phyloP scores from a whole-genome alignment of 2,113 vertebrate genomes.

The Thamnophis sirtalis region DNA sequence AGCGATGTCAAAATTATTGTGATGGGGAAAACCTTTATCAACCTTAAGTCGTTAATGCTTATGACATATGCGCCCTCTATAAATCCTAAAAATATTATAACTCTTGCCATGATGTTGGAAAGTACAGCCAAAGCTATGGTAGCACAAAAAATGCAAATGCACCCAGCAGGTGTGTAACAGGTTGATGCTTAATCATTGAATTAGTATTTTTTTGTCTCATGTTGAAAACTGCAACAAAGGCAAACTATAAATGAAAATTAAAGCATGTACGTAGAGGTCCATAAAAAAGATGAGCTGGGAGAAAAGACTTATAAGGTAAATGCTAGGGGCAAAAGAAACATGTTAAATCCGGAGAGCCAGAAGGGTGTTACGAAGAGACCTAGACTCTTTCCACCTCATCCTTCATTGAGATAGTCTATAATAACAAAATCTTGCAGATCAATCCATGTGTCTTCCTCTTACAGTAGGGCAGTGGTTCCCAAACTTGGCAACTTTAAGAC shows the following conservation, averaged over 20 bases:
- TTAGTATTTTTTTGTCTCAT: background rate
- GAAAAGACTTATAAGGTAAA: background rate
- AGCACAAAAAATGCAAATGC: slow-evolving; percentile 76
- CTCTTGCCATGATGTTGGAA: slow-evolving; percentile 74
- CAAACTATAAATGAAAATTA: background rate
- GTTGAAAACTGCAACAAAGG: background rate
- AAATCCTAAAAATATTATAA: slow-evolving; percentile 72
- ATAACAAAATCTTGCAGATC: background rate
- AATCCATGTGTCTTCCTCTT: background rate
- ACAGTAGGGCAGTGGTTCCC: too few relatives aligned
- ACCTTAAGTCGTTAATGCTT: slow-evolving; percentile 78
- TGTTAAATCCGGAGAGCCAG: background rate
- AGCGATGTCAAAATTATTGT: slow-evolving; percentile 77
- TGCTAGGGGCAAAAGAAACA: background rate
- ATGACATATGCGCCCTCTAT: slow-evolving; percentile 62
- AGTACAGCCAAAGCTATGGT: slow-evolving; percentile 74
- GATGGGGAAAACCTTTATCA: slow-evolving; percentile 75
- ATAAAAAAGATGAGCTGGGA: background rate
- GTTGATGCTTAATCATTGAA: background rate
- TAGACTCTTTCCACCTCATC: background rate
- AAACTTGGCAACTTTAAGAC: too few relatives aligned
- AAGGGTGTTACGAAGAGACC: background rate
- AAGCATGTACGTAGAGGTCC: background rate
- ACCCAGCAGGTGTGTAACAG: slow-evolving; percentile 68
- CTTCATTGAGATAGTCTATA: background rate